Evolutionary conservation across 2,888 invertebrate genomes (phyloP).

Genomic region (Tinea semifulvella): DNA sequence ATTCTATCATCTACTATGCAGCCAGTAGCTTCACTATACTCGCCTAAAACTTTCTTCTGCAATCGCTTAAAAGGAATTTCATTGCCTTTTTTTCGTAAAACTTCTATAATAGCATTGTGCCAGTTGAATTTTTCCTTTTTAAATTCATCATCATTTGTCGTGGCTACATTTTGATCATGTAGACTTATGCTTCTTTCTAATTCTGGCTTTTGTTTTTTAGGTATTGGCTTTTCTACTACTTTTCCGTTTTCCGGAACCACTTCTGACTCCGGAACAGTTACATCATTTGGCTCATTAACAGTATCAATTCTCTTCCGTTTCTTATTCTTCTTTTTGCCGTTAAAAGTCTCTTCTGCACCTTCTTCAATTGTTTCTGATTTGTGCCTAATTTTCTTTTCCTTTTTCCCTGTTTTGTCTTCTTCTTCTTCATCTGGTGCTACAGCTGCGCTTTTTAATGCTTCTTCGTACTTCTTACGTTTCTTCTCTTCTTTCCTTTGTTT

Average conservation of each 20-base stretch:
- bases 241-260: conserved; percentile 22
- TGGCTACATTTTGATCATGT: conserved; percentile 57
- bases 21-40: conserved; percentile 64
- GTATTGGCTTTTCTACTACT: conserved; percentile 12
- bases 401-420: conserved; percentile 35
- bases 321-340: conserved; percentile 38
- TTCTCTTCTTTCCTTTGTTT: conserved; percentile 58
- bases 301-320: conserved; percentile 54
- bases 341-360: conserved; percentile 25
- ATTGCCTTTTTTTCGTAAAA: conserved; percentile 63
- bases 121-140: conserved; percentile 53
- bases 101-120: conserved; percentile 55
- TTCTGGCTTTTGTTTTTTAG: conserved; percentile 43
- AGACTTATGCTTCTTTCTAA: conserved; percentile 44
- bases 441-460: conserved; percentile 47
- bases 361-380: conserved; percentile 34
- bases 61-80: conserved; percentile 77
- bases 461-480: conserved; percentile 55
- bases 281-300: conserved; percentile 31
- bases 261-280: conserved; percentile 17
- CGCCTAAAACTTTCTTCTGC: conserved; percentile 77
- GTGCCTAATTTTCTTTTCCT: conserved; percentile 53
- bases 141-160: conserved; percentile 36
- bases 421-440: conserved; percentile 30
- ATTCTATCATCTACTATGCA: conserved; percentile 69